Evolutionary conservation across 1,140 invertebrate genomes (phyloP), one percentile per base, ranked within the genome.

Genomic region (Calephelis nemesis): DNA sequence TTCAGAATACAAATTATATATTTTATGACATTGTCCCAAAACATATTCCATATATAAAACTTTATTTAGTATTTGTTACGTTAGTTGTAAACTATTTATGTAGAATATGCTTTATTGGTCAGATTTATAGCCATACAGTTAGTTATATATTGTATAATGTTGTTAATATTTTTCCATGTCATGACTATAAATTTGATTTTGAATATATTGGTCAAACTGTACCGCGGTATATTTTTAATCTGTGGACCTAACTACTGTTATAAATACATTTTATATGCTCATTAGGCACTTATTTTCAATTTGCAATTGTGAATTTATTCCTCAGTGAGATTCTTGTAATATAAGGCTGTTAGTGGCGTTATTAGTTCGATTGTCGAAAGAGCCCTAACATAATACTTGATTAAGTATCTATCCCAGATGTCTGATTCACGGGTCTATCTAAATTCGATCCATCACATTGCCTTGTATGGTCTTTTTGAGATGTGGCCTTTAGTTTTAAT

Each of bases 11-110:
- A 48, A 52, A 52, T 13, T 8, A 54, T 54, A 3, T 54, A 19
- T 30, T 10, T 30, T 30, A 5, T 30, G 52, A 54, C 52, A 30
- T 54, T 15, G 19, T 54, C 52, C 52, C 15, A 54, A 54, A 54
- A 54, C 52, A 54, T 54, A 54, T 54, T 54, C 52, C 52, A 19
- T 11, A 7, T 7, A 45, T 45, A 45, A 54, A 54, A 54, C 52
- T 54, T 54, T 54, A 54, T 54, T 54, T 54, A 54, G 52, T 54
- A 54, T 54, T 54, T 54, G 52, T 54, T 54, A 54, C 39, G 52
- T 54, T 54, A 54, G 52, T 54, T 54, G 6, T 54, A 54, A 30
- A 54, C 15, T 54, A 54, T 54, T 54, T 39, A 54, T 54, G 52
- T 54, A 54, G 52, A 54, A 9, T 30, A 30, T 10, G 52, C 52